phyloP scores from a whole-genome alignment of 2,888 invertebrate species.

The Rhorus exstirpatorius region DNA sequence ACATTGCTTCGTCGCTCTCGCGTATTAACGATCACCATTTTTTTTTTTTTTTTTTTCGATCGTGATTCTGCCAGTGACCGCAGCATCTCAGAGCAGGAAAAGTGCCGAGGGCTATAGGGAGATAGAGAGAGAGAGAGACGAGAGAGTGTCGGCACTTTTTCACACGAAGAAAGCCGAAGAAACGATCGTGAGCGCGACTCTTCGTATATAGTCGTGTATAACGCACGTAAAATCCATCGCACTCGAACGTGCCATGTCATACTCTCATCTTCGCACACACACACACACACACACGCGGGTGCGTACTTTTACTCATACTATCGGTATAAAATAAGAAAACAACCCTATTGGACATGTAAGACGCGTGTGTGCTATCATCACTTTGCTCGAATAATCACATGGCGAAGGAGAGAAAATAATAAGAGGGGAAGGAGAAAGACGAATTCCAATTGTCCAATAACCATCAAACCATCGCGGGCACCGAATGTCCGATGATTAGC shows the following conservation, averaged over 20 bases:
- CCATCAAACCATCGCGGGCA: slow-evolving; percentile 66
- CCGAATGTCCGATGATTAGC: slow-evolving; percentile 61
- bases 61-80: slow-evolving; percentile 37
- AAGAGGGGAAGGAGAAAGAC: slow-evolving; percentile 13
- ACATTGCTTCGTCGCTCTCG: slow-evolving; percentile 72
- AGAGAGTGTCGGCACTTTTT: slow-evolving; percentile 66
- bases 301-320: neutral
- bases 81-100: slow-evolving; percentile 16
- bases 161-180: slow-evolving; percentile 26
- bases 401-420: neutral
- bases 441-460: slow-evolving; percentile 72
- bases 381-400: slow-evolving; percentile 47
- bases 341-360: slow-evolving; percentile 23
- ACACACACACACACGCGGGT: neutral
- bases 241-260: slow-evolving; percentile 63
- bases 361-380: slow-evolving; percentile 57
- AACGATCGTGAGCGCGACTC: slow-evolving; percentile 21
- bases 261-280: slow-evolving; percentile 23
- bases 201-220: neutral
- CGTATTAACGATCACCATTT: slow-evolving; percentile 67
- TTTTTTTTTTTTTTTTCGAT: slow-evolving; percentile 29
- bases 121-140: slow-evolving; percentile 53
- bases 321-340: neutral
- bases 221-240: slow-evolving; percentile 37
- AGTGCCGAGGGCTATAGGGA: slow-evolving; percentile 18